Conservation (phyloP, 2,113 vertebrate genomes). For the Beaufortia kweichowensis region DNA sequence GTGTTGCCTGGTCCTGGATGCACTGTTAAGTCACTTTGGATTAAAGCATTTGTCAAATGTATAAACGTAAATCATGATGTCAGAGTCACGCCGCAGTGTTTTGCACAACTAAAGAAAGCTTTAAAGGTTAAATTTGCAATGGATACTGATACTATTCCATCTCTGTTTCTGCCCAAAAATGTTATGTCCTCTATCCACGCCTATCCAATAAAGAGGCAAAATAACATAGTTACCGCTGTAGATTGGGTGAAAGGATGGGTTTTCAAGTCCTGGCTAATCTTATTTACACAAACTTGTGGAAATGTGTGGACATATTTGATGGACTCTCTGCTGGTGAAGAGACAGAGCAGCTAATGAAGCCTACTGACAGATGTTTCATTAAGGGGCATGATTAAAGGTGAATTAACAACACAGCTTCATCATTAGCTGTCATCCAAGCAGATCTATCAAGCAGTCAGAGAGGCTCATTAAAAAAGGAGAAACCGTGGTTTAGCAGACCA, state of each 20-base stretch:
- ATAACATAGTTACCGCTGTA: background rate
- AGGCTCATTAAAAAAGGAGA: constrained; percentile 39
- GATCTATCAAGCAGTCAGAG: constrained; percentile 47
- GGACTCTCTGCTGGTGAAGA: constrained; percentile 50
- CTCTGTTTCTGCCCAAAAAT: too few relatives aligned
- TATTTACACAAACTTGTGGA: constrained; percentile 53
- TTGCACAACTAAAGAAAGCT: too few relatives aligned
- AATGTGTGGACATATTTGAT: constrained; percentile 43
- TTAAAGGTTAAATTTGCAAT: too few relatives aligned
- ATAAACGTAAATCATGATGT: too few relatives aligned
- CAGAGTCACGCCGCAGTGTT: too few relatives aligned
- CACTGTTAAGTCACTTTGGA: too few relatives aligned
- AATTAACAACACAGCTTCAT: constrained; percentile 69
- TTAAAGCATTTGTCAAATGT: too few relatives aligned
- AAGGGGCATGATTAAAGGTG: constrained; percentile 65
- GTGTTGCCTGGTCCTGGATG: too few relatives aligned
- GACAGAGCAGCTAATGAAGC: constrained; percentile 66
- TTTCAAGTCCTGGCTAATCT: constrained; percentile 17
- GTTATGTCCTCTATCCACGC: too few relatives aligned
- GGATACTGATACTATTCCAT: too few relatives aligned
- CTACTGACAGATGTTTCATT: constrained; percentile 67
- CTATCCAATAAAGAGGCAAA: too few relatives aligned
- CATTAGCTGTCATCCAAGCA: constrained; percentile 56
- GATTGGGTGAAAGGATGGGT: background rate
- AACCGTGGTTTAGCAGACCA: constrained; percentile 16